These are phyloP conservation scores for Zophobas morio DNA, from an alignment of 1,140 invertebrate genomes.

Conservation along the genomic window DNA sequence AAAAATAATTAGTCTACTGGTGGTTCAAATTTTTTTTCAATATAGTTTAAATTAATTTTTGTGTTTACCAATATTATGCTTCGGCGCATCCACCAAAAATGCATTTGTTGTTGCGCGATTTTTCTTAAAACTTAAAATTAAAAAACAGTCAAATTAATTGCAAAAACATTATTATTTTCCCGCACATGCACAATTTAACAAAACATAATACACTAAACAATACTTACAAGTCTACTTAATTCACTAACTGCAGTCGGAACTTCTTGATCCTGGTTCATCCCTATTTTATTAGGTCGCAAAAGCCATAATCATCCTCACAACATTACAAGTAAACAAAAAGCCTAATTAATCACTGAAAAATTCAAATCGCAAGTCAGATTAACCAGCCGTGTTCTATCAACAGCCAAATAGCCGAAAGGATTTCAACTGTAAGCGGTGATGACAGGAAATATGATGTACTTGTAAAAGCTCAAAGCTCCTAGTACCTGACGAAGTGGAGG, in stretches of 20 bases:
- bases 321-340: conserved; percentile 4
- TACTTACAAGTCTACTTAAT: conserved; percentile 61
- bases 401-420: conserved; percentile 39
- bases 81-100: too few species aligned
- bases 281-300: conserved; percentile 30
- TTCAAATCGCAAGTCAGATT: conserved; percentile 4
- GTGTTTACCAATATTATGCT: too few species aligned
- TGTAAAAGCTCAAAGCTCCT: conserved; percentile 55
- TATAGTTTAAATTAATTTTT: too few species aligned
- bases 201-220: not conserved
- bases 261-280: conserved; percentile 66
- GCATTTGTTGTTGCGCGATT: too few species aligned
- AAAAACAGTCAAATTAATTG: too few species aligned
- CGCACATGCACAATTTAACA: not conserved
- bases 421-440: conserved; percentile 50
- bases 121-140: too few species aligned
- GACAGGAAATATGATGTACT: conserved; percentile 58
- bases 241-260: conserved; percentile 61
- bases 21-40: too few species aligned
- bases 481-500: conserved; percentile 61
- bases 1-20: too few species aligned
- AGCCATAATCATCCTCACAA: conserved; percentile 17
- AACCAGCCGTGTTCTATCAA: not conserved
- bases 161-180: too few species aligned
- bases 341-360: not conserved